Evolutionary conservation across 2,888 invertebrate genomes (phyloP), one percentile per base, ranked within the genome.

Genomic region (Erebia ligea): DNA sequence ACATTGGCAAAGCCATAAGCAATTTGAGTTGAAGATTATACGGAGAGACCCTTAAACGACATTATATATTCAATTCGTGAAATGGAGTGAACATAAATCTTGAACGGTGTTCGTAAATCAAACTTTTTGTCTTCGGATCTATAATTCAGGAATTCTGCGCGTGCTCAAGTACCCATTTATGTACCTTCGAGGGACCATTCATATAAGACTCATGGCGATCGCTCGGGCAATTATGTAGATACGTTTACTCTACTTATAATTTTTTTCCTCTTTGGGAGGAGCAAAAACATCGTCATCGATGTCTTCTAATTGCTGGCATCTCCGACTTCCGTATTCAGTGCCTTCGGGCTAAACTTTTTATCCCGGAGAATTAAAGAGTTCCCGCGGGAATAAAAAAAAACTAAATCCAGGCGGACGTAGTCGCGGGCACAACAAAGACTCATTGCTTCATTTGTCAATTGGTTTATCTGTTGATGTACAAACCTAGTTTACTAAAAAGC

Each of bases 41-140:
- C 72, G 73, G 72, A 75, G 73, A 75, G 75, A 68, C 76, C 79
- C 76, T 78, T 79, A 79, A 73, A 73, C 70, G 64, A 78, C 80
- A 84, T 89, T 87, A 88, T 83, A 86, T 85, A 90, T 90, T 90
- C 88, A 86, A 87, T 87, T 84, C 86, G 80, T 78, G 85, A 81
- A 87, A 82, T 84, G 83, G 81, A 81, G 78, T 81, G 80, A 81
- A 82, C 86, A 89, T 89, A 89, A 90, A 89, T 91, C 86, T 80
- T 76, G 76, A 75, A 73, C 80, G 82, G 82, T 83, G 82, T 82
- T 78, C 84, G 85, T 89, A 89, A 89, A 90, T 90, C 89, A 88
- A 88, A 88, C 83, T 89, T 90, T 90, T 90, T 87, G 86, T 83
- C 82, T 82, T 78, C 80, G 80, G 84, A 88, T 89, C 87, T 87